Conservation (phyloP, 1,140 invertebrate species). For the Heliconius nattereri region DNA sequence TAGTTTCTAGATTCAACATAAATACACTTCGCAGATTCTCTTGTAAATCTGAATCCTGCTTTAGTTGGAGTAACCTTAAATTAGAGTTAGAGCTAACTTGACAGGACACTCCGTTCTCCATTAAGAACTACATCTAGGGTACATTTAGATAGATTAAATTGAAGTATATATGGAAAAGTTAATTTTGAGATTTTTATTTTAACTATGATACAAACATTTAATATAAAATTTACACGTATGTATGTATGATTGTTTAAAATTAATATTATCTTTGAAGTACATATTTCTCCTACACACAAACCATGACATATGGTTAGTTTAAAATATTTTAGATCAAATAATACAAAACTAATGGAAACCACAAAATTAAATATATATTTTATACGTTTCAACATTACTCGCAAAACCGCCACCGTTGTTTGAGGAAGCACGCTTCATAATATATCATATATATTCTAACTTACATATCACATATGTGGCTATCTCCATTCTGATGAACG, state of each 20-base stretch:
- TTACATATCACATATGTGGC: no score
- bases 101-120: no score
- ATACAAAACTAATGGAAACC: neutral
- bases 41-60: neutral
- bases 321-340: neutral
- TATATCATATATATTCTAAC: neutral
- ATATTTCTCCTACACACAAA: neutral
- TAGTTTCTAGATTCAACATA: neutral
- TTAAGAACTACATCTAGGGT: no score
- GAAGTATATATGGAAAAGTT: no score
- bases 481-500: no score
- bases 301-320: neutral
- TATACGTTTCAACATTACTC: neutral
- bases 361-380: constrained; percentile 2
- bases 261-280: neutral
- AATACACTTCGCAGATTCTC: neutral
- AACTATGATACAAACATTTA: no score
- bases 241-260: no score
- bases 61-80: neutral
- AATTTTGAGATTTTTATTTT: no score
- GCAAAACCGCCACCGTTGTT: neutral
- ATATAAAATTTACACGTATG: no score
- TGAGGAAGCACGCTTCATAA: neutral
- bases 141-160: no score
- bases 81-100: neutral